Base-by-base conservation (phyloP, 2,113 vertebrate species). In the Marcusenius ussheri region DNA sequence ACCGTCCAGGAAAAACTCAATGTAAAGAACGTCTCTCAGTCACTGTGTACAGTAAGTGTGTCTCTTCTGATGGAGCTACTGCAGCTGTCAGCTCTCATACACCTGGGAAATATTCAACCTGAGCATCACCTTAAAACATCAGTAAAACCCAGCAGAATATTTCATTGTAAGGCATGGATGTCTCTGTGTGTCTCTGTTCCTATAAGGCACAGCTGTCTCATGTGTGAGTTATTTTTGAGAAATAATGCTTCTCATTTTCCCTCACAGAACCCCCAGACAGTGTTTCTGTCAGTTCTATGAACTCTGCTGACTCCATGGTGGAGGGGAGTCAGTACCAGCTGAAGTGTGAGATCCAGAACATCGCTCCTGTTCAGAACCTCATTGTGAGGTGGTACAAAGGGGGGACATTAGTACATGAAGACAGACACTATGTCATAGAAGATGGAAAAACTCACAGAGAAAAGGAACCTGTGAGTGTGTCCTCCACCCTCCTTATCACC, bases 221-320 rank as follows among this genome's bases (percentile, higher is more conserved):
- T 7, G 46, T 46, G 46, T 46, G 46, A 46, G 46, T 46, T 46
- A 46, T 46, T 46, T 46, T 46, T 46, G 6, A 46, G 46, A 46
- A 50, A 49, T 13, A 49, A 49, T 49, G 47, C 47, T 49, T 13
- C 47, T 49, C 47, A 49, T 49, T 49, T 49, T 49, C 47, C 47
- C 47, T 13, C 47, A 49, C 90, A 96, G 95, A 95, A 92, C 88
- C 39, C 45, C 94, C 95, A 80, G 94, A 95, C 87, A 91, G 6
- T 5, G 93, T 95, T 31, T 91, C 90, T 21, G 89, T 96, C 84
- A 62, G 3, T 0, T 31, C 5, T 39, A 8, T 89, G 31, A 2
- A 21, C 17, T 66, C 91, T 49, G 2, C 0, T 1, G 93, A 5
- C 4, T 49, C 91, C 49, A 15, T 93, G 47, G 17, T 24, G 0